phyloP scores from a whole-genome alignment of 23 tunicate species.

The Halocynthia roretzi region DNA sequence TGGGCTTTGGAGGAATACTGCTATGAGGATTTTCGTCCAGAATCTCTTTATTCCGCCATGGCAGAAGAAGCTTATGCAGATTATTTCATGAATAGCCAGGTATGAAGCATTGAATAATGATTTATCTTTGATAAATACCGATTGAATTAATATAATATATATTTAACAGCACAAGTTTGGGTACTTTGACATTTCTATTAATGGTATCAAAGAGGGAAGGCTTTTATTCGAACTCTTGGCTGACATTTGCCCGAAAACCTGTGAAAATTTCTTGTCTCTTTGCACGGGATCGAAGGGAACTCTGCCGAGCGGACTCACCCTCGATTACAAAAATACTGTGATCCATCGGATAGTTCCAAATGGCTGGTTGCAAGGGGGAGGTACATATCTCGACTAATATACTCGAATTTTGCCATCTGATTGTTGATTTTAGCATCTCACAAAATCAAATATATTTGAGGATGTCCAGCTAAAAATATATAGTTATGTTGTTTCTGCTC shows the following conservation, averaged over 20 bases:
- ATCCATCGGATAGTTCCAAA: conserved; percentile 80
- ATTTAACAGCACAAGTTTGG: conserved; percentile 38
- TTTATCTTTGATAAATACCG: background rate
- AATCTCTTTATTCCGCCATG: conserved; percentile 46
- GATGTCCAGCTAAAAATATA: background rate
- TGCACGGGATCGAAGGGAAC: conserved; percentile 82
- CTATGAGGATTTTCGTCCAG: conserved; percentile 79
- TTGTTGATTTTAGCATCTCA: conserved; percentile 3
- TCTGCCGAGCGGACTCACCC: conserved; percentile 59
- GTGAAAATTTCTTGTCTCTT: conserved; percentile 66
- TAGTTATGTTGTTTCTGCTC: background rate
- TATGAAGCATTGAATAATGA: background rate
- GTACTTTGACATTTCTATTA: conserved; percentile 54
- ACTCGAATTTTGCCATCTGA: background rate
- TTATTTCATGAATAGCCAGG: conserved; percentile 57
- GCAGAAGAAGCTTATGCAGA: conserved; percentile 68
- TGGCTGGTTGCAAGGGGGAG: conserved; percentile 91
- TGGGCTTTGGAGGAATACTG: conserved; percentile 67
- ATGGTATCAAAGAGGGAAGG: conserved; percentile 36
- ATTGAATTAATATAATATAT: background rate
- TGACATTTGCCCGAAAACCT: conserved; percentile 73
- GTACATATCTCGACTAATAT: conserved; percentile 10
- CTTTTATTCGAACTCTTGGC: conserved; percentile 56
- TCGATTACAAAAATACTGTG: conserved; percentile 43
- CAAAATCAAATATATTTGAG: background rate